Evolutionary conservation across 2,888 invertebrate genomes (phyloP), one percentile per base, ranked within the genome.

Genomic region (Caenorhabditis sinica): DNA sequence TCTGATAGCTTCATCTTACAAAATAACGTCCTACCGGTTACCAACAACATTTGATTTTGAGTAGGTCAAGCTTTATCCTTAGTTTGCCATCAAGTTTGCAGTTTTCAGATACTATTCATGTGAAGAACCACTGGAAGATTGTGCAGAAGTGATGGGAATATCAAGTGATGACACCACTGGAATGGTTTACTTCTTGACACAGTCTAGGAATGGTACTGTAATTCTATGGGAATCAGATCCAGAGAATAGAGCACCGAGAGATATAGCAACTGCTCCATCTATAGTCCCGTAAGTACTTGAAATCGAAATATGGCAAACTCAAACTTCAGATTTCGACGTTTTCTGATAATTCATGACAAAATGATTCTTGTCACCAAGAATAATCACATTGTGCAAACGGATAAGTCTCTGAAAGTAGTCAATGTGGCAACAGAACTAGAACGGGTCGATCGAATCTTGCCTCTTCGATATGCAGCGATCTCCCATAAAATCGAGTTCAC

Each of bases 41-140:
- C 90, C 92, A 6, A 89, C 89, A 45, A 89, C 91, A 4, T 90
- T 92, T 82, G 90, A 91, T 68, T 89, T 88, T 77, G 82, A 88
- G 91, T 92, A 65, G 68, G 89, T 79, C 17, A 33, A 3, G 2
- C 40, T 58, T 20, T 15, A 17, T 1, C 2, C 11, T 15, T 5
- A 60, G 8, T 0, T 17, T 8, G n/a, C n/a, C n/a, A 0, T 28
- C 17, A 43, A 11, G 20, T n/a, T 6, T 23, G 20, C 2, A 25
- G 2, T 25, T 71, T 86, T 56, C 63, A 90, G 90, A 72, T 87
- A 86, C 72, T 90, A 90, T 69, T 82, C 89, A 4, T 90, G 90
- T 58, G 83, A 86, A 33, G 82, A 86, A 9, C 82, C 82, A 1
- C 71, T 83, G 0, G 85, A 83, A 61, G 90, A 89, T 45, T 92